A percentile compares a stretch with the other conserved stretches of the same genome.
phyloP scores from a whole-genome alignment of 2,797 vertebrate species.

The Acipenser oxyrinchus region DNA sequence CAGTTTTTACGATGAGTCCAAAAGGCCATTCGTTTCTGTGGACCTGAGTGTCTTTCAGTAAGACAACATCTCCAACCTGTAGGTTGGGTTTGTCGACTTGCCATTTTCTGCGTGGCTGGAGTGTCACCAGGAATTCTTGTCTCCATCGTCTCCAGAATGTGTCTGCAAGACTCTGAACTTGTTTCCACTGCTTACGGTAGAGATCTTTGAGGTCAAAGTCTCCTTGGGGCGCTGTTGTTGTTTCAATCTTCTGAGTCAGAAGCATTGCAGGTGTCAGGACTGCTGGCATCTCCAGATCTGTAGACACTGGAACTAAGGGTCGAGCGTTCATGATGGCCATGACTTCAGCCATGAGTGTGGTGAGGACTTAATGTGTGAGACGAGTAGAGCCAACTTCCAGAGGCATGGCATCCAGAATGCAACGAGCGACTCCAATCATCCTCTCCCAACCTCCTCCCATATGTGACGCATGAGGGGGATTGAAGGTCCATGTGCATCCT shows the following conservation, averaged over 20 bases:
- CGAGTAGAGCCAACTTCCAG: neutral
- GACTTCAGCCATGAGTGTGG: slow-evolving; percentile 3
- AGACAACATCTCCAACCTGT: neutral
- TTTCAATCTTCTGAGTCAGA: slow-evolving; percentile 1
- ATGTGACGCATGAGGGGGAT: too few relatives aligned
- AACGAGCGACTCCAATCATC: too few relatives aligned
- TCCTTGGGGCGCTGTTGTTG: neutral
- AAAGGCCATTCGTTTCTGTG: too few relatives aligned
- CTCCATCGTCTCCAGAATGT: slow-evolving; percentile 5
- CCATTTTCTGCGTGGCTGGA: slow-evolving; percentile 1
- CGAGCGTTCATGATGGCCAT: neutral
- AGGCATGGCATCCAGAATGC: neutral
- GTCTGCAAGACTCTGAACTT: slow-evolving; percentile 8
- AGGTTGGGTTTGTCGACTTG: slow-evolving; percentile 3
- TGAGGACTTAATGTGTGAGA: neutral
- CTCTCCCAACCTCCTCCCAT: too few relatives aligned
- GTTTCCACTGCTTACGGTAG: slow-evolving; percentile 6
- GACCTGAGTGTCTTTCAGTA: too few relatives aligned
- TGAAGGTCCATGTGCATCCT: too few relatives aligned
- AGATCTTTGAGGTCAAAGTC: slow-evolving; percentile 1
- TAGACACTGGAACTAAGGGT: slow-evolving; percentile 3
- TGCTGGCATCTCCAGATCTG: neutral
- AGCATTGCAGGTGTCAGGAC: neutral
- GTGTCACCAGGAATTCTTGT: neutral
- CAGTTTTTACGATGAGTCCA: neutral